Percentiles rank a stretch among this genome's conserved stretches.
Conservation (phyloP, 2,888 invertebrate species). For the Heterodera filipjevi region DNA sequence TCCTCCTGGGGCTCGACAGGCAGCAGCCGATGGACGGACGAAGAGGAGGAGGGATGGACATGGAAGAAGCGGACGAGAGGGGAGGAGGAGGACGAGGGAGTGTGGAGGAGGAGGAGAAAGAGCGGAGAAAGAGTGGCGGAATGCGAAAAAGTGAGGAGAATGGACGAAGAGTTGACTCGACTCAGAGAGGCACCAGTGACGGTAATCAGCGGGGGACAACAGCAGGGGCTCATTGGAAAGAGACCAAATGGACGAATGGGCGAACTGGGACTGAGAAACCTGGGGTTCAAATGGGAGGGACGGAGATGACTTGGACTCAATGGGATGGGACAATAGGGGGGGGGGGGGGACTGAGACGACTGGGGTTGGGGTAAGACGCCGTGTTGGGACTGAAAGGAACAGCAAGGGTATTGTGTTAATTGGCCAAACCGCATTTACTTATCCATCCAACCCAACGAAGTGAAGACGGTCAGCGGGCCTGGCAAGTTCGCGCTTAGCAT, state of each 20-base stretch:
- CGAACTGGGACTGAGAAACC: no score
- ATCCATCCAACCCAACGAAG: not conserved
- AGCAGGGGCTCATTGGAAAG: no score
- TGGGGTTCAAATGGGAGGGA: no score
- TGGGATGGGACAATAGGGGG: not conserved
- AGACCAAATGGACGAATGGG: no score
- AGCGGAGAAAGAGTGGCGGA: not conserved
- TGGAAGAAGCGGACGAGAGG: not conserved
- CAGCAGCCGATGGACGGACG: constrained; percentile 1
- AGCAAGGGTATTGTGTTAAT: no score
- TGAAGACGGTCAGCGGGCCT: constrained; percentile 20
- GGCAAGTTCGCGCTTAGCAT: constrained; percentile 26
- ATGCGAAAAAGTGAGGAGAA: not conserved
- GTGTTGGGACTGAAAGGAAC: constrained; percentile 5
- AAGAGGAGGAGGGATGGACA: constrained; percentile 3
- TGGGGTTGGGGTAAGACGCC: not conserved
- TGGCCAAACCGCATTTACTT: not conserved
- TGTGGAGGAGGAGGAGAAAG: not conserved
- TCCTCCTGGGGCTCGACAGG: constrained; percentile 8
- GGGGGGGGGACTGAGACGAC: not conserved
- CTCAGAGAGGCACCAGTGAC: constrained; percentile 30
- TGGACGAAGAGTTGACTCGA: constrained; percentile 29
- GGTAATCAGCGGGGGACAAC: constrained; percentile 10
- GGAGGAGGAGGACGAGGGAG: not conserved
- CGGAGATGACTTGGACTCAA: not conserved